Percentiles rank a stretch among this genome's conserved stretches.
Evolutionary conservation across 2,797 vertebrate species (phyloP).

Genomic region (Okamejei kenojei): DNA sequence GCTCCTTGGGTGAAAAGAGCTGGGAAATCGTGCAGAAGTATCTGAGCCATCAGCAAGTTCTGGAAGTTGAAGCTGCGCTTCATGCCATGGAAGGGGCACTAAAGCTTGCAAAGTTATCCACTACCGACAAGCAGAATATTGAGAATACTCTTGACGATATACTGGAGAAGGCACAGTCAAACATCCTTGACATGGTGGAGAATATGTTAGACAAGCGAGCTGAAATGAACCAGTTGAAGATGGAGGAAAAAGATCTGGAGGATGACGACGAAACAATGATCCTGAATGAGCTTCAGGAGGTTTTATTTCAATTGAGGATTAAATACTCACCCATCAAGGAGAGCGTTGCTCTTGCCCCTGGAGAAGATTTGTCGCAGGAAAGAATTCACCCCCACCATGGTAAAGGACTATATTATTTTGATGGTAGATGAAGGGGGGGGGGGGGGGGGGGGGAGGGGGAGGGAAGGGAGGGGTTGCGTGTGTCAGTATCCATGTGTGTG

Average conservation of each 20-base stretch:
- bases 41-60: constrained; percentile 62
- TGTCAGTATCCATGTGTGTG: too few species aligned
- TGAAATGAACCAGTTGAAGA: constrained; percentile 46
- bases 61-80: constrained; percentile 74
- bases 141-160: constrained; percentile 74
- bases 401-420: not conserved
- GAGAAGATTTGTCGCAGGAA: constrained; percentile 41
- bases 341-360: constrained; percentile 54
- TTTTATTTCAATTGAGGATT: constrained; percentile 77
- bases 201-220: constrained; percentile 65
- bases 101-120: constrained; percentile 52
- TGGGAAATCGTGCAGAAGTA: constrained; percentile 63
- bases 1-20: constrained; percentile 65
- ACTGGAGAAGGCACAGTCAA: constrained; percentile 70
- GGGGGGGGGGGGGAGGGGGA: not conserved
- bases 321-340: constrained; percentile 66
- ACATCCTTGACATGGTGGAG: constrained; percentile 72
- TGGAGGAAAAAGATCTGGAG: constrained; percentile 50
- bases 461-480: not conserved
- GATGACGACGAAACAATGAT: constrained; percentile 72
- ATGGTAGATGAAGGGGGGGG: not conserved
- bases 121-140: constrained; percentile 51
- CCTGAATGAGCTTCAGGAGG: constrained; percentile 81
- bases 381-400: not conserved
- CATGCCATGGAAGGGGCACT: constrained; percentile 68